Percentiles rank a stretch among this genome's conserved stretches.
These are phyloP conservation scores for Pollachius pollachius DNA, from an alignment of 2,113 vertebrate genomes.

Conservation along the genomic window DNA sequence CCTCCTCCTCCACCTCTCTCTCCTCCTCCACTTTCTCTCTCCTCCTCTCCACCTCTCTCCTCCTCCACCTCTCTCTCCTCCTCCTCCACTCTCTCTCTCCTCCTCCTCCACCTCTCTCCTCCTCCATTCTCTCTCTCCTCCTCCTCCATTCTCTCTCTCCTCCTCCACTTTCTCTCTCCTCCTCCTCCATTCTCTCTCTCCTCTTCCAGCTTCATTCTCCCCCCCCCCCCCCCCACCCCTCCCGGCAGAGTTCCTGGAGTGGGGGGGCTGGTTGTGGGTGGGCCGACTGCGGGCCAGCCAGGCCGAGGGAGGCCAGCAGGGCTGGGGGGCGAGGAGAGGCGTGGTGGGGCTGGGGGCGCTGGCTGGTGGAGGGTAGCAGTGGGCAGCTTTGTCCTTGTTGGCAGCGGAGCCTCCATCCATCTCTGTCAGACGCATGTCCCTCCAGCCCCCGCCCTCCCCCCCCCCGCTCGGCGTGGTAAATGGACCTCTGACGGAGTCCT, in stretches of 20 bases:
- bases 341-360: background rate
- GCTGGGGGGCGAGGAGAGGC: background rate
- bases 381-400: slow-evolving; percentile 84
- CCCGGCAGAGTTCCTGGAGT: slow-evolving; percentile 30
- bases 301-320: too few species aligned
- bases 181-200: background rate
- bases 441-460: slow-evolving; percentile 53
- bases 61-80: too few species aligned
- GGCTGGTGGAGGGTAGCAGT: slow-evolving; percentile 27
- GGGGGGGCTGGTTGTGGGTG: slow-evolving; percentile 46
- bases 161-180: too few species aligned
- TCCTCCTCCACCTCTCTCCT: too few species aligned
- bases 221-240: slow-evolving; percentile 45
- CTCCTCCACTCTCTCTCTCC: too few species aligned
- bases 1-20: slow-evolving; percentile 18
- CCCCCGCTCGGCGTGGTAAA: slow-evolving; percentile 64
- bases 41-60: slow-evolving; percentile 34
- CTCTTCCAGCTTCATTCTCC: background rate
- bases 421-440: slow-evolving; percentile 81
- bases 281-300: slow-evolving; percentile 29
- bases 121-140: too few species aligned
- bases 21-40: slow-evolving; percentile 9
- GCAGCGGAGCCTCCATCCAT: slow-evolving; percentile 80
- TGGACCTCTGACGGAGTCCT: slow-evolving; percentile 70
- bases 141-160: too few species aligned